Conservation (phyloP, 2,113 vertebrate genomes). For the Axis porcinus region DNA sequence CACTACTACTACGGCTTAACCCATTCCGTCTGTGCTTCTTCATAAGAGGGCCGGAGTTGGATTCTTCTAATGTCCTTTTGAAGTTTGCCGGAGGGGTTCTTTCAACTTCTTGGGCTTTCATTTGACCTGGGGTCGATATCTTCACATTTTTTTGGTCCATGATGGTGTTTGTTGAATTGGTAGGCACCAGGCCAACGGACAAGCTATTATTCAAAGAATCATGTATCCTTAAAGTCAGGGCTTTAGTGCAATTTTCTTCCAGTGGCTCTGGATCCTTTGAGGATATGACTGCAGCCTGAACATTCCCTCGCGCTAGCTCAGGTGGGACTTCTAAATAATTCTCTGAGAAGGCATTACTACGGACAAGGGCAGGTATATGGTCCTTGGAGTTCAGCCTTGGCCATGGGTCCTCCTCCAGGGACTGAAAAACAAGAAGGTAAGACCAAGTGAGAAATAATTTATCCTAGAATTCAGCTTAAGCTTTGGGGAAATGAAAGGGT, state of each 20-base stretch:
- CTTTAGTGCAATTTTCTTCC: conserved; percentile 80
- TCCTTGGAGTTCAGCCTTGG: conserved; percentile 78
- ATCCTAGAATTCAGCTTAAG: neutral
- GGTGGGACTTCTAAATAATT: conserved; percentile 75
- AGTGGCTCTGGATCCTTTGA: conserved; percentile 60
- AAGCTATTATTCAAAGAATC: conserved; percentile 78
- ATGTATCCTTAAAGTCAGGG: conserved; percentile 75
- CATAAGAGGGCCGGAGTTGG: conserved; percentile 80
- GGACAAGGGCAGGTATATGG: conserved; percentile 78
- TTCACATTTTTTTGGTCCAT: conserved; percentile 80
- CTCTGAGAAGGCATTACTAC: conserved; percentile 77
- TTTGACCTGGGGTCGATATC: conserved; percentile 65
- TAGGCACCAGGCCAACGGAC: conserved; percentile 73
- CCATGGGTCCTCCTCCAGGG: conserved; percentile 82
- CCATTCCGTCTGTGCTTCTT: conserved; percentile 81
- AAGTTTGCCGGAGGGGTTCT: conserved; percentile 77
- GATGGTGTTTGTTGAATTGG: conserved; percentile 75
- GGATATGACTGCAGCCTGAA: conserved; percentile 46
- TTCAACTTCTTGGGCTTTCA: conserved; percentile 81
- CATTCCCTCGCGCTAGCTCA: conserved; percentile 75
- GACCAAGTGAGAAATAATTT: neutral
- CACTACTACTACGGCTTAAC: conserved; percentile 53
- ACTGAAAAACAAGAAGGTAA: conserved; percentile 66
- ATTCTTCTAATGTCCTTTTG: conserved; percentile 86
- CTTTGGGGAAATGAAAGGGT: neutral